Percentiles rank a stretch among this genome's conserved stretches.
Evolutionary conservation across 2,888 invertebrate genomes (phyloP).

Genomic region (Eremobia ochroleuca): DNA sequence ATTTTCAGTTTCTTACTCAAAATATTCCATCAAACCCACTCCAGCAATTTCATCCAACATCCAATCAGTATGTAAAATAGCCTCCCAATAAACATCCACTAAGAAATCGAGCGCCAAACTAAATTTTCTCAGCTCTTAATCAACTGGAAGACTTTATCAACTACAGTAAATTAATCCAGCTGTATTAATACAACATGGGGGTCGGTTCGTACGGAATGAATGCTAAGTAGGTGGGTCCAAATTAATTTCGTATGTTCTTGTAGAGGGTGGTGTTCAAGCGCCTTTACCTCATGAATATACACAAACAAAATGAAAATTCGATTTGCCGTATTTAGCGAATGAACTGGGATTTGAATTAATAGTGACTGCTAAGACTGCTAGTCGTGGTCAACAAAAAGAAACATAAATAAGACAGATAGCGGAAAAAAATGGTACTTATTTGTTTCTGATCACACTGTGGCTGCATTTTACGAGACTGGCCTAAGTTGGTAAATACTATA

Average conservation of each 20-base stretch:
- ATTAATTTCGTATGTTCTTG: slow-evolving; percentile 82
- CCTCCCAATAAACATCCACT: slow-evolving; percentile 29
- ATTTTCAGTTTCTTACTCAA: background rate
- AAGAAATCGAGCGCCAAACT: slow-evolving; percentile 44
- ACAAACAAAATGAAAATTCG: slow-evolving; percentile 68
- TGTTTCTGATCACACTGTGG: background rate
- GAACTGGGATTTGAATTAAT: slow-evolving; percentile 46
- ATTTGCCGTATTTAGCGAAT: slow-evolving; percentile 55
- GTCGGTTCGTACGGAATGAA: slow-evolving; percentile 78
- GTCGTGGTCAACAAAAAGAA: background rate
- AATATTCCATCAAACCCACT: background rate
- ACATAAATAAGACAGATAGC: background rate
- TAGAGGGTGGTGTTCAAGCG: slow-evolving; percentile 72
- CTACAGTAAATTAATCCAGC: slow-evolving; percentile 75
- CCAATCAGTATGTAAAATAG: slow-evolving; percentile 57
- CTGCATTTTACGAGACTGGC: background rate
- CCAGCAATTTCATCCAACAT: slow-evolving; percentile 20
- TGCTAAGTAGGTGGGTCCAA: slow-evolving; percentile 81
- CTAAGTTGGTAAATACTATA: background rate
- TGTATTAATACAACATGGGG: slow-evolving; percentile 75
- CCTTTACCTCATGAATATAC: slow-evolving; percentile 74
- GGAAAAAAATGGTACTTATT: background rate
- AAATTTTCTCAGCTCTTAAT: slow-evolving; percentile 61
- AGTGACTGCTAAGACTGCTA: too few relatives aligned
- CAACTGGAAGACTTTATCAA: slow-evolving; percentile 66